Evolutionary conservation across 1,140 invertebrate species (phyloP), one percentile per base, ranked within the genome.

Genomic region (Aphelenchoides fujianensis): DNA sequence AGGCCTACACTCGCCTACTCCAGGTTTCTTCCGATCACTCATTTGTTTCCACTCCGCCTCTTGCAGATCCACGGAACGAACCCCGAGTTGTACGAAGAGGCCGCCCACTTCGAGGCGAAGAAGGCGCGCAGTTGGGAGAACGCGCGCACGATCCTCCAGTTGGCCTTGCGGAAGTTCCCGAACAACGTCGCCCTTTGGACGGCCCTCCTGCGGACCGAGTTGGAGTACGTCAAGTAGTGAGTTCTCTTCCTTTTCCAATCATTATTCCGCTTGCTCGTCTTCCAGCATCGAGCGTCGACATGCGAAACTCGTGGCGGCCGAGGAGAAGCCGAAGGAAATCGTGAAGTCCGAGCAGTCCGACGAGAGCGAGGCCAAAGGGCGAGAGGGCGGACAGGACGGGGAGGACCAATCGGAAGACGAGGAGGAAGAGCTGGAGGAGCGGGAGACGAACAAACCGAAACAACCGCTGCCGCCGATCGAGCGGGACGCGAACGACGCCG

Each of bases 1-100:
- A 69, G 31, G 62, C 79, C 12, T 79, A 79, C 34, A 74, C 71
- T 48, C 77, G 75, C 36, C 54, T 71, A 34, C 52, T 82, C 2
- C 76, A 78, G 61, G 79, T 82, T 41, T 27, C 16, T 27, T 80
- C 35, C 16, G 9, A 5, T 5, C 31, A 59, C 30, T 57, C n/a
- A n/a, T 32, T 37, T 1, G 30, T 35, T 36, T 16, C 7, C 41
- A n/a, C 37, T 31, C 0, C 1, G 75, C 27, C 31, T 0, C 12
- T 71, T 79, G 52, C 9, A 79, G 79, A 62, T 79, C 0, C 79
- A 79, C 59, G 75, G 75, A 23, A 41, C 59, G 23, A 54, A 79
- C 53, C 67, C 72, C 2, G 34, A 36, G 2, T 1, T 73, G 19
- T 75, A 75, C 34, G 52, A 32, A 23, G 79, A 78, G 59, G 72